Percentiles rank a stretch among this genome's conserved stretches.
Evolutionary conservation across 2,797 vertebrate genomes (phyloP).

Genomic region (Micromesistius poutassou): DNA sequence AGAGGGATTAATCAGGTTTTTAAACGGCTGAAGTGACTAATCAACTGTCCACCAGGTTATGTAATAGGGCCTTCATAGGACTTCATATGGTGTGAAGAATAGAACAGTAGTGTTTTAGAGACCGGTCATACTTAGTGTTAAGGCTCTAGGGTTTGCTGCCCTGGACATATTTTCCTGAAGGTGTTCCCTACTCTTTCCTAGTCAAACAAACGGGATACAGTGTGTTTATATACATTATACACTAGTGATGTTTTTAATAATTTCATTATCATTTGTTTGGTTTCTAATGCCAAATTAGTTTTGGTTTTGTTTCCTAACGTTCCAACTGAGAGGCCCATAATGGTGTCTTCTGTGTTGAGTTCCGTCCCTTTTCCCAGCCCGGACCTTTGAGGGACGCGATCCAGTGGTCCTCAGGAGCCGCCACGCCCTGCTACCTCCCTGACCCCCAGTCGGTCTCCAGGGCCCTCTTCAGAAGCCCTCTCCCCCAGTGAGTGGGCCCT

Average conservation of each 20-base stretch:
- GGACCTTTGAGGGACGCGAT: constrained; percentile 45
- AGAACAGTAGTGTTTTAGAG: not conserved
- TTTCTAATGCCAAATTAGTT: not conserved
- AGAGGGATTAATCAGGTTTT: not conserved
- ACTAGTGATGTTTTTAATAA: not conserved
- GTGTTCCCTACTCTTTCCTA: too few relatives aligned
- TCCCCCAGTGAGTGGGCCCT: constrained; percentile 47
- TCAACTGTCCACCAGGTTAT: not conserved
- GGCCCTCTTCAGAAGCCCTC: constrained; percentile 52
- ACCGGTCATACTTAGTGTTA: not conserved
- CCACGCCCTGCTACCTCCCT: constrained; percentile 22
- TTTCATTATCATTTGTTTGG: not conserved
- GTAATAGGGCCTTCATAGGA: not conserved
- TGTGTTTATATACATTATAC: not conserved
- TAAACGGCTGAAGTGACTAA: not conserved
- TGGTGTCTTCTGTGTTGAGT: constrained; percentile 39
- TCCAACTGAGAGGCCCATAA: not conserved
- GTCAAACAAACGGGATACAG: not conserved
- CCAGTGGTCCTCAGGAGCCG: constrained; percentile 54
- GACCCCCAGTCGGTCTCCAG: constrained; percentile 32
- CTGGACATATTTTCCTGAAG: not conserved
- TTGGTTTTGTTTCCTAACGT: not conserved
- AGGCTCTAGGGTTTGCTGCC: not conserved
- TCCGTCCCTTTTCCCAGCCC: constrained; percentile 67
- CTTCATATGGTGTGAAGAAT: not conserved